Base-by-base conservation (phyloP, 2,888 invertebrate genomes). In the Julus scanicus region DNA sequence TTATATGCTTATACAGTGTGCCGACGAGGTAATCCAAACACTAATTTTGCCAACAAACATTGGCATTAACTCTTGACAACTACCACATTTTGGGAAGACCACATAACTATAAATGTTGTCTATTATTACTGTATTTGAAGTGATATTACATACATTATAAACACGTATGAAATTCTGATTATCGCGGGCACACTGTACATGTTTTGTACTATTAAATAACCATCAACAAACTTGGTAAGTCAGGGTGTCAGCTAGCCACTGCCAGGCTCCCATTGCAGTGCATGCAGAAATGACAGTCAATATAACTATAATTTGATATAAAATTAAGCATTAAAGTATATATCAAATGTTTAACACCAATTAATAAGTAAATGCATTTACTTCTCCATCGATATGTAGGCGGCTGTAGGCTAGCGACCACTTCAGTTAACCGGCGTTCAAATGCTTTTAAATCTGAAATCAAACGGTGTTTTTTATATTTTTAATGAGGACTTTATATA, bases 341-440 rank as follows among this genome's bases (percentile, higher is more conserved):
- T 53, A 44, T 39, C 11, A 80, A 8, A 29, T 29, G 11, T 80
- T 8, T 15, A 37, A 86, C 15, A 86, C 9, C 0, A 20, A 71
- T 71, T 6, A 44, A 48, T 37, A 39, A 13, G 84, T 29, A 71
- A 1, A 80, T 17, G 17, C 0, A 11, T 11, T 87, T 87, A 87
- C 80, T 80, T 39, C 39, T 95, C 99, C 99, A 99, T 93, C 98
- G 94, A 91, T 96, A 95, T 88, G 99, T 98, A 86, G 97, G 95
- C 57, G 99, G 99, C 92, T 98, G 97, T 90, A 99, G 94, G 92
- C 98, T 97, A 90, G 97, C 96, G 92, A 99, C 98, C 20, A 99
- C 99, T 94, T 99, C 99, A 0, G 98, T 99, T 40, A 99, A 94
- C 88, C 99, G 95, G 90, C 99, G 95, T 93, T 99, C 99, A 93